Percentiles rank a stretch among this genome's conserved stretches.
phyloP scores from a whole-genome alignment of 2,797 vertebrate genomes.

The Sus cebifrons region DNA sequence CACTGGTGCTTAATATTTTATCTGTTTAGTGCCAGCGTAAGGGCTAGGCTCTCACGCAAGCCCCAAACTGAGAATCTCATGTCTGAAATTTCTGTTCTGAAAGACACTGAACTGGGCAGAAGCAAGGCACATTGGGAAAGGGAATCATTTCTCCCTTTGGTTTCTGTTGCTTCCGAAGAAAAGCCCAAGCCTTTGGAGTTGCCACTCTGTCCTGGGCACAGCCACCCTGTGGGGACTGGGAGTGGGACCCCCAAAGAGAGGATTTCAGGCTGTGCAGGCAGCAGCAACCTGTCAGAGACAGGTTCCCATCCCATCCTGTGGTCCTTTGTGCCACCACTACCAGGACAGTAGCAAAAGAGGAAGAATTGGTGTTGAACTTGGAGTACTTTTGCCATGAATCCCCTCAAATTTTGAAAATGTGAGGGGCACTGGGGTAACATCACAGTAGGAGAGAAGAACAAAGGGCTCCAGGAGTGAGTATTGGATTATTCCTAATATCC shows the following conservation, averaged over 20 bases:
- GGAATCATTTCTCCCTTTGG: conserved; percentile 66
- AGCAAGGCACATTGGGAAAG: conserved; percentile 60
- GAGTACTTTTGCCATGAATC: neutral
- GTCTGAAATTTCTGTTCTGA: conserved; percentile 41
- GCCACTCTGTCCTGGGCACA: conserved; percentile 7
- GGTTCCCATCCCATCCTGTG: neutral
- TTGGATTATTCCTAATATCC: neutral
- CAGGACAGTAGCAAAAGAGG: neutral
- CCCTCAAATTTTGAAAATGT: neutral
- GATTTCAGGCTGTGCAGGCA: neutral
- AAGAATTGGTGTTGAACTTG: neutral
- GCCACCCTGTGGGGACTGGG: neutral
- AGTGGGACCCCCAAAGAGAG: neutral
- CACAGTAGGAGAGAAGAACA: neutral
- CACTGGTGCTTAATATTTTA: conserved; percentile 86
- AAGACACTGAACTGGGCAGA: neutral
- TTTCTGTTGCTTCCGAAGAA: conserved; percentile 75
- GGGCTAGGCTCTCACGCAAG: conserved; percentile 71
- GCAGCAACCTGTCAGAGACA: neutral
- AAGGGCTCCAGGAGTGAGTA: neutral
- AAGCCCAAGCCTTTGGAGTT: neutral
- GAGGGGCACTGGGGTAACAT: neutral
- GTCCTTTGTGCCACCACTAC: neutral
- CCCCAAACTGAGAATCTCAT: neutral
- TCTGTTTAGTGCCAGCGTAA: conserved; percentile 78